A percentile compares a stretch with the other conserved stretches of the same genome.
Evolutionary conservation across 2,797 vertebrate species (phyloP).

Genomic region (Sebastes alutus): DNA sequence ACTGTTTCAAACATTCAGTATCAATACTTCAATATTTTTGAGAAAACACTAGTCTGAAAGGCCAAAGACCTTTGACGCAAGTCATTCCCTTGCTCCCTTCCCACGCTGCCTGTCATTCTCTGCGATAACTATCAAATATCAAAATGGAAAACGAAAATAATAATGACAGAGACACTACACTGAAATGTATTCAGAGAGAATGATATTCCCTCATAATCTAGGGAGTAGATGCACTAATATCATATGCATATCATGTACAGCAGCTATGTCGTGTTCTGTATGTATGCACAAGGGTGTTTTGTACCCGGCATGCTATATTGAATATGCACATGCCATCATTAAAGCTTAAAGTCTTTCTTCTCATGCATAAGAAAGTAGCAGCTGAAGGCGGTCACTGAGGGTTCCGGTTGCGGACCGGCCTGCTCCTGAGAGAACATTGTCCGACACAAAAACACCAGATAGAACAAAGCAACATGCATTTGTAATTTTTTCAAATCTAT

Average conservation of each 20-base stretch:
- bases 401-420: background rate
- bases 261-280: background rate
- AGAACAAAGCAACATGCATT: slow-evolving; percentile 18
- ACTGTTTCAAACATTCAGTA: too few species aligned
- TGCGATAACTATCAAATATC: background rate
- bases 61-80: background rate
- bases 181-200: background rate
- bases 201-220: background rate
- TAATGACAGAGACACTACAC: background rate
- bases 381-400: background rate
- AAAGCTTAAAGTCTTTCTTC: slow-evolving; percentile 19
- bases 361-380: slow-evolving; percentile 24
- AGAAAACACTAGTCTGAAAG: too few species aligned
- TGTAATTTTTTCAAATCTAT: background rate
- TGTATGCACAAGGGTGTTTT: background rate
- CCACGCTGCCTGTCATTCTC: background rate
- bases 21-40: too few species aligned
- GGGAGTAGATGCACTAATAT: background rate
- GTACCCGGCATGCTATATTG: background rate
- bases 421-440: background rate
- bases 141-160: background rate
- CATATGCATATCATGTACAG: background rate
- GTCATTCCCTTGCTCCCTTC: background rate
- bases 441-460: background rate
- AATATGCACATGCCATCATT: slow-evolving; percentile 12